Conservation (phyloP, 2,797 vertebrate species). For the Pelodytes ibericus region DNA sequence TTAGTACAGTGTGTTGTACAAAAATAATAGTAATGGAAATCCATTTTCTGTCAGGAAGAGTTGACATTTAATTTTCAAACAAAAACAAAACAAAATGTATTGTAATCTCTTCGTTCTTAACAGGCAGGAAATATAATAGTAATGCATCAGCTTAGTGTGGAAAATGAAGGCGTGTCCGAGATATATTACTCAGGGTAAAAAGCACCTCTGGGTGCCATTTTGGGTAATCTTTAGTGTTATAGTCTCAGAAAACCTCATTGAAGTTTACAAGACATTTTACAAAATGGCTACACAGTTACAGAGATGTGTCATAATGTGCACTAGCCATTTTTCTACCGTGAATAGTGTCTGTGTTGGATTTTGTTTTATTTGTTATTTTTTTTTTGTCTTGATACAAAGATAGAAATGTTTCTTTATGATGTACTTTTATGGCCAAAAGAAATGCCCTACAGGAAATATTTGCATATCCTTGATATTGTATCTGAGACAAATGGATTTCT, state of each 20-base stretch:
- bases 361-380: neutral
- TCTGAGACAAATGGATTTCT: neutral
- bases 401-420: neutral
- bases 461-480: slow-evolving; percentile 5
- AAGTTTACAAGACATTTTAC: slow-evolving; percentile 5
- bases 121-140: neutral
- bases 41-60: neutral
- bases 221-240: slow-evolving; percentile 2
- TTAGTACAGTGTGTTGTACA: neutral
- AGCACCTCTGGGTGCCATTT: neutral
- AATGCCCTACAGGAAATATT: neutral
- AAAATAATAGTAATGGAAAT: neutral
- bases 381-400: neutral
- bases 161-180: neutral
- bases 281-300: neutral
- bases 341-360: neutral
- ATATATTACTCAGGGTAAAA: neutral
- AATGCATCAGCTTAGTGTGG: neutral
- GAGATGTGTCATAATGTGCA: neutral
- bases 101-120: neutral
- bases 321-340: neutral
- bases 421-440: neutral
- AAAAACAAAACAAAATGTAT: neutral
- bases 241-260: neutral
- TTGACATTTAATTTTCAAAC: neutral